These are phyloP conservation scores for Phrynosoma blainvillii DNA, from an alignment of 2,113 vertebrate genomes.

Conservation along the genomic window DNA sequence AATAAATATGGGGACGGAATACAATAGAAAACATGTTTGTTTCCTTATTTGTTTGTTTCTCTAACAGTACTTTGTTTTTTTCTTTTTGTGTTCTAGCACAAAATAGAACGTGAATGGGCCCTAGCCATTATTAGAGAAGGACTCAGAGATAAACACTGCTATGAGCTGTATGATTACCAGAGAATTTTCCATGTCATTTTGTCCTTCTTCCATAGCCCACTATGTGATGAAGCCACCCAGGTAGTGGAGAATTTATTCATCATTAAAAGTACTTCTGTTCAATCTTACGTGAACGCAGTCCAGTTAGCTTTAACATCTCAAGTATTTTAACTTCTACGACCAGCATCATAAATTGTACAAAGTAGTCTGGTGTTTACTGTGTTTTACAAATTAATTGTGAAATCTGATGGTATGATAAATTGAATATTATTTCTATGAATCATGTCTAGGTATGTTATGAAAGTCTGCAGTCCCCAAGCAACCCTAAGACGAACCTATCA, in stretches of 20 bases:
- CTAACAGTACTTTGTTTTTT: constrained; percentile 21
- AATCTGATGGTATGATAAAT: not conserved
- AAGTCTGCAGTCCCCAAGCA: not conserved
- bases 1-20: not conserved
- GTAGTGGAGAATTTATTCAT: constrained; percentile 63
- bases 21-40: not conserved
- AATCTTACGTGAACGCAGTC: not conserved
- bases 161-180: constrained; percentile 84
- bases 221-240: constrained; percentile 84
- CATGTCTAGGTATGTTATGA: not conserved
- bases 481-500: too few species aligned
- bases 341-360: not conserved
- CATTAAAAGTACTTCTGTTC: not conserved
- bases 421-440: not conserved
- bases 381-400: not conserved
- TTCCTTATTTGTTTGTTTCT: not conserved
- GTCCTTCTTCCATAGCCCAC: constrained; percentile 85
- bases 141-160: constrained; percentile 84
- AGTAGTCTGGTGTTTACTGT: not conserved
- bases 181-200: constrained; percentile 86
- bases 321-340: not conserved
- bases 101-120: constrained; percentile 88
- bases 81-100: constrained; percentile 77
- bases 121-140: constrained; percentile 85
- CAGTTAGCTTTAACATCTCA: not conserved